Percentiles rank a stretch among this genome's conserved stretches.
Evolutionary conservation across 2,113 vertebrate genomes (phyloP).

Genomic region (Stictonetta naevosa): DNA sequence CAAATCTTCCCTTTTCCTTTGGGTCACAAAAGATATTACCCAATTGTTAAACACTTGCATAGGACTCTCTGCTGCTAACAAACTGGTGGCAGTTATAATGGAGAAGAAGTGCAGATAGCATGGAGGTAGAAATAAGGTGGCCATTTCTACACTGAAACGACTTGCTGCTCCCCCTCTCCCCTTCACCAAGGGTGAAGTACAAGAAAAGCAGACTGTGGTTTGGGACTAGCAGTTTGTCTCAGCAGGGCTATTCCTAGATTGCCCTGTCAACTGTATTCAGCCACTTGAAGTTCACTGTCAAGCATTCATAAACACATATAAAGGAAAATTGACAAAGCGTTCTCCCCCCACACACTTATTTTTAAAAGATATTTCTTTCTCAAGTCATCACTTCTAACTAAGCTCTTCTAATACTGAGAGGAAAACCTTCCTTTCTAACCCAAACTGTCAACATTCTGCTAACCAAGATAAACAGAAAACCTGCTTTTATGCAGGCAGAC

Average conservation of each 20-base stretch:
- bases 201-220: neutral
- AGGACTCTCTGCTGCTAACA: neutral
- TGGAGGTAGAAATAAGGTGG: neutral
- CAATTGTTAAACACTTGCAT: neutral
- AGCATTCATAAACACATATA: neutral
- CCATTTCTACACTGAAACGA: neutral
- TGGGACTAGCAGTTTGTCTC: neutral
- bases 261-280: neutral
- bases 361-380: neutral
- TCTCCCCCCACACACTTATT: neutral
- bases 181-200: neutral
- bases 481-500: neutral
- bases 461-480: neutral
- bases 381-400: neutral
- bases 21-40: neutral
- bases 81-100: neutral
- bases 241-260: neutral
- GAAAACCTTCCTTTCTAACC: neutral
- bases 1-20: neutral
- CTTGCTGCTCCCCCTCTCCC: neutral
- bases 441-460: no score
- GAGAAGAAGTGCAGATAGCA: neutral
- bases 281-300: neutral
- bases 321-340: neutral
- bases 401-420: neutral